A percentile compares a stretch with the other conserved stretches of the same genome.
Conservation (phyloP, 2,113 vertebrate species). For the Vulpes lagopus region DNA sequence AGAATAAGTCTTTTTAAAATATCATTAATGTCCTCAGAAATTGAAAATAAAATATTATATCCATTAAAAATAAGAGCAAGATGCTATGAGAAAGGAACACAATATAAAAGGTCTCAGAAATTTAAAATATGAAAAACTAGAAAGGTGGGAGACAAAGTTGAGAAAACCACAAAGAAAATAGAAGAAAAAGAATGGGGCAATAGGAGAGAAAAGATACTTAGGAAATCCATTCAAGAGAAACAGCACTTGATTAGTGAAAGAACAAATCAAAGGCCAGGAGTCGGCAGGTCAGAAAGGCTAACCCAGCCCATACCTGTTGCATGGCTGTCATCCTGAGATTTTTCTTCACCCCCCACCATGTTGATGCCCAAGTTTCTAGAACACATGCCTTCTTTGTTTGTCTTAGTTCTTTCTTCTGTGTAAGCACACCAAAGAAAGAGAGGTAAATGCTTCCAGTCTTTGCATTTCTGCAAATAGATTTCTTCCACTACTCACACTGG, state of each 20-base stretch:
- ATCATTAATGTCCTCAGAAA: neutral
- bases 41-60: neutral
- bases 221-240: neutral
- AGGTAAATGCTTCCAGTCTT: neutral
- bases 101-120: neutral
- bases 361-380: neutral
- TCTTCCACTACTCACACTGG: neutral
- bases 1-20: neutral
- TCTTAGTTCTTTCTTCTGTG: neutral
- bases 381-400: neutral
- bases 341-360: neutral
- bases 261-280: neutral
- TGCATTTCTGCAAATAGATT: conserved; percentile 12
- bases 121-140: conserved; percentile 22
- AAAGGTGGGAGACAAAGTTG: neutral
- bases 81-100: neutral
- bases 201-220: neutral
- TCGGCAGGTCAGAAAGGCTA: too few species aligned
- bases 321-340: neutral
- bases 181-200: neutral
- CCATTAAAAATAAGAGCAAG: neutral
- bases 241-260: neutral
- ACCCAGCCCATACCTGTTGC: rapidly evolving
- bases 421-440: neutral
- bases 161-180: conserved; percentile 2